These are phyloP conservation scores for Balanococcus diminutus DNA, from an alignment of 2,888 invertebrate genomes.

Conservation along the genomic window DNA sequence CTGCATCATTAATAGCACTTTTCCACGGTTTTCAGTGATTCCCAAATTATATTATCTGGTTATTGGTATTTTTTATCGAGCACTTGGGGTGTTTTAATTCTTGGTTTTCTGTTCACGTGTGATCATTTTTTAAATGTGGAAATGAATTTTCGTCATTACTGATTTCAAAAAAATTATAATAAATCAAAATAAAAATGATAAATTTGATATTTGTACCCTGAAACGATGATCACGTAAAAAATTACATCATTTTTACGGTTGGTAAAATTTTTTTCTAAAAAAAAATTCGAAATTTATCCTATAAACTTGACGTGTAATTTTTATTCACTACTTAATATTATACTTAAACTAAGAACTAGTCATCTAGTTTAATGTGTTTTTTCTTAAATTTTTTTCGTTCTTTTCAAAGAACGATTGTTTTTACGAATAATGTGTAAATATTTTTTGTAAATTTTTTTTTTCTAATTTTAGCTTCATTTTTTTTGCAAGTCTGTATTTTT, in stretches of 20 bases:
- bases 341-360: constrained; percentile 45
- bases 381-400: background rate
- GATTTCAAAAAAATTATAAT: background rate
- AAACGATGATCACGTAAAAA: background rate
- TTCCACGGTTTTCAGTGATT: background rate
- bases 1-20: background rate
- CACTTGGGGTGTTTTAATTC: background rate
- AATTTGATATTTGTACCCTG: too few species aligned
- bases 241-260: background rate
- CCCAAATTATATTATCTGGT: background rate
- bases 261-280: background rate
- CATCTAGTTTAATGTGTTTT: constrained; percentile 49
- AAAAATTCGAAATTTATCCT: background rate
- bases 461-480: background rate
- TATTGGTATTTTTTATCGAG: background rate
- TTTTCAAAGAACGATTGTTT: background rate
- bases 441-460: constrained; percentile 17
- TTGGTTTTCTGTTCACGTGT: background rate
- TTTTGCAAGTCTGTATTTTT: constrained; percentile 22
- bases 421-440: background rate
- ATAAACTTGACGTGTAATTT: background rate
- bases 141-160: background rate
- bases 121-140: background rate
- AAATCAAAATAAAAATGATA: too few species aligned
- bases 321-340: background rate